These are phyloP conservation scores for Entomobrya proxima DNA, from an alignment of 2,888 invertebrate genomes.

Conservation along the genomic window DNA sequence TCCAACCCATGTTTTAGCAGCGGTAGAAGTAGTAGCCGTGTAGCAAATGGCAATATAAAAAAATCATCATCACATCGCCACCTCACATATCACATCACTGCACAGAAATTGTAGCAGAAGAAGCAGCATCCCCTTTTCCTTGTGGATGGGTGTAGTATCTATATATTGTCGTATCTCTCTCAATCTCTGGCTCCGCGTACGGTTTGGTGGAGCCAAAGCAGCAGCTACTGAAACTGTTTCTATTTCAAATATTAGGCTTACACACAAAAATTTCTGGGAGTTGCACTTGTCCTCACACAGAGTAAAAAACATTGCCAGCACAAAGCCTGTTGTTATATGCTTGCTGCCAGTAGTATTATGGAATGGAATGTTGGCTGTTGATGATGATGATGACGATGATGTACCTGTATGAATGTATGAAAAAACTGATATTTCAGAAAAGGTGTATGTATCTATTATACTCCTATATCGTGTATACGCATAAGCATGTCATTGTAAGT, in stretches of 20 bases:
- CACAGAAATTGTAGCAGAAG: neutral
- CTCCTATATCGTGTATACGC: too few relatives aligned
- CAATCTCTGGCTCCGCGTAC: neutral
- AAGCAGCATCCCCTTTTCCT: neutral
- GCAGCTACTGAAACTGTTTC: slow-evolving; percentile 9
- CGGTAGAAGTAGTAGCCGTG: neutral
- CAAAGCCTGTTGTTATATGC: neutral
- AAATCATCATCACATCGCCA: slow-evolving; percentile 27
- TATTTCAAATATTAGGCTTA: neutral
- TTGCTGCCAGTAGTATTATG: neutral
- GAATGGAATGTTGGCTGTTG: neutral
- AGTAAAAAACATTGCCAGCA: neutral
- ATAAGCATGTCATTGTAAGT: too few relatives aligned
- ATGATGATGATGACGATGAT: neutral
- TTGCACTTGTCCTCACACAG: slow-evolving; percentile 28
- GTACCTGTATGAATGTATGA: neutral
- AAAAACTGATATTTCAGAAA: neutral
- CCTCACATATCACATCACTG: slow-evolving; percentile 19
- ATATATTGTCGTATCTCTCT: neutral
- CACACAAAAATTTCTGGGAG: slow-evolving; percentile 42
- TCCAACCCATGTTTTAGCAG: neutral
- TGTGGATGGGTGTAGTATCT: slow-evolving; percentile 19
- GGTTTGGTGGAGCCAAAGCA: neutral
- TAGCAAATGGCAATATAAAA: slow-evolving; percentile 33
- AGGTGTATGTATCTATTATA: too few relatives aligned